Percentiles rank a stretch among this genome's conserved stretches.
Evolutionary conservation across 1,140 invertebrate genomes (phyloP).

Genomic region (Nephila pilipes): DNA sequence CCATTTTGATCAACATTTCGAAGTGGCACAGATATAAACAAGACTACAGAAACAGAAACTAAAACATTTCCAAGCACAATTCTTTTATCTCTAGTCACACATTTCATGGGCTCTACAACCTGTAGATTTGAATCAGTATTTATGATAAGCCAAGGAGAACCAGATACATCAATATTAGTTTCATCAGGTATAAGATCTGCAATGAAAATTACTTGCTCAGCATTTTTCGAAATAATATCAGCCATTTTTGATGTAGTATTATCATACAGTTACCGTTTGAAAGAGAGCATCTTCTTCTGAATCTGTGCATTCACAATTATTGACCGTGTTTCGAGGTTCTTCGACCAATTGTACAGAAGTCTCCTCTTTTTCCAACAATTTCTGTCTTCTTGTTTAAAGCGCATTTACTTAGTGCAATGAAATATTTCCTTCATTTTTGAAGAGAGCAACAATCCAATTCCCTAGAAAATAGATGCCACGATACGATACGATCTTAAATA

Average conservation of each 20-base stretch:
- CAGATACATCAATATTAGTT: not conserved
- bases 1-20: not conserved
- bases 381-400: too few species aligned
- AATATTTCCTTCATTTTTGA: too few species aligned
- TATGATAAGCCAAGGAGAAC: not conserved
- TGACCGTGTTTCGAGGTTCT: too few species aligned
- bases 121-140: not conserved
- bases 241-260: not conserved
- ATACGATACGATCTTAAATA: too few species aligned
- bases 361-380: too few species aligned
- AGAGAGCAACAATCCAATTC: too few species aligned
- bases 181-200: too few species aligned
- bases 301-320: too few species aligned
- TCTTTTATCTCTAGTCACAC: not conserved
- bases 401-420: too few species aligned
- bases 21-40: not conserved
- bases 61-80: not conserved
- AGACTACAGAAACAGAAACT: not conserved
- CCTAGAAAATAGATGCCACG: too few species aligned
- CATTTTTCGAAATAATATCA: not conserved
- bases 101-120: not conserved
- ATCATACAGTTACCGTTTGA: not conserved
- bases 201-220: not conserved
- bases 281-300: too few species aligned
- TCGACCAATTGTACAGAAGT: too few species aligned